Percentiles rank a stretch among this genome's conserved stretches.
These are phyloP conservation scores for Ethmia dodecea DNA, from an alignment of 2,888 invertebrate species.

Conservation along the genomic window DNA sequence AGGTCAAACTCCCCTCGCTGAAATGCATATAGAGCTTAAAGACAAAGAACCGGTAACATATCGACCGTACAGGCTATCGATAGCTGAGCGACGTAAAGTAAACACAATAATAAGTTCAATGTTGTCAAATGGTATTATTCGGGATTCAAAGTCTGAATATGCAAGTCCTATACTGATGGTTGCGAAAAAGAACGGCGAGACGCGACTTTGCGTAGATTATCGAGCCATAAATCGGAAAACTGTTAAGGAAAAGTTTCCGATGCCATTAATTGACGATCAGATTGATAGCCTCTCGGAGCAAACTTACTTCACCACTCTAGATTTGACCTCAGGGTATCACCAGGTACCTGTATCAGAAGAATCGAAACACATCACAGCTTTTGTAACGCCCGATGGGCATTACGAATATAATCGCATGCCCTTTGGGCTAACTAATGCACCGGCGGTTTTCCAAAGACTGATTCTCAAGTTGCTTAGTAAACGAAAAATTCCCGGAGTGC, in stretches of 20 bases:
- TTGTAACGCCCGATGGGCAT: too few species aligned
- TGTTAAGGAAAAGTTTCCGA: slow-evolving; percentile 4
- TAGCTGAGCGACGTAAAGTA: neutral
- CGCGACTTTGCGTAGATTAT: too few species aligned
- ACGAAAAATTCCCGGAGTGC: neutral
- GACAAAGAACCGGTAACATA: neutral
- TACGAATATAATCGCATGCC: too few species aligned
- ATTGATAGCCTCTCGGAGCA: too few species aligned
- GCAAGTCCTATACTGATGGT: slow-evolving; percentile 4
- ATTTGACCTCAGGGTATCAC: neutral
- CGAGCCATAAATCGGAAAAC: slow-evolving; percentile 1
- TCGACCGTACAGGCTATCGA: slow-evolving; percentile 1
- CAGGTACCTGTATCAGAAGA: neutral
- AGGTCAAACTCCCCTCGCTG: neutral
- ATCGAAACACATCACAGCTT: neutral
- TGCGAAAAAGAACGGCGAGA: slow-evolving; percentile 1
- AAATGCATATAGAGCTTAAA: neutral
- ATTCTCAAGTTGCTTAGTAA: neutral
- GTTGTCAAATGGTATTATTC: neutral
- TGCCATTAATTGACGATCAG: neutral
- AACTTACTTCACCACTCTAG: neutral
- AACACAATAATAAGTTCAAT: neutral
- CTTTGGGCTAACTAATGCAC: slow-evolving; percentile 1
- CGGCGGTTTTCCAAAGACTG: neutral
- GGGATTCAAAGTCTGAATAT: slow-evolving; percentile 3